phyloP scores from a whole-genome alignment of 2,888 invertebrate genomes.

The Leucophenga montana region DNA sequence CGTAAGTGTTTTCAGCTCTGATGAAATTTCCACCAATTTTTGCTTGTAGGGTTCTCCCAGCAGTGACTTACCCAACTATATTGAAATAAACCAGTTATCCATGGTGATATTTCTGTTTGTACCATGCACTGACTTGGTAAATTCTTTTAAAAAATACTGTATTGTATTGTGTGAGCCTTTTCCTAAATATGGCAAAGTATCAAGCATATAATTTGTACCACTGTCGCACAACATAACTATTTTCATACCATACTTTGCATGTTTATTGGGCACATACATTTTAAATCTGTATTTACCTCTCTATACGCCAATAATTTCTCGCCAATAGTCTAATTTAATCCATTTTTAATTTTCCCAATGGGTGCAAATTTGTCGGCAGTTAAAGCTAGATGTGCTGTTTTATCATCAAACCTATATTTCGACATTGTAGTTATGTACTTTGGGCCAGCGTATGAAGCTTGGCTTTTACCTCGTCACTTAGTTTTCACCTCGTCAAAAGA shows the following conservation, averaged over 20 bases:
- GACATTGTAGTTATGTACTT: constrained; percentile 37
- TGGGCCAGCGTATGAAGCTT: constrained; percentile 31
- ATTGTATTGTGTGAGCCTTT: constrained; percentile 32
- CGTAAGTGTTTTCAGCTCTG: no score
- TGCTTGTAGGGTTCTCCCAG: constrained; percentile 54
- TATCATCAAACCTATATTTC: constrained; percentile 37
- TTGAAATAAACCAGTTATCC: constrained; percentile 67
- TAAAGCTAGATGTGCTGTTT: constrained; percentile 26
- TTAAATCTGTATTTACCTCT: no score
- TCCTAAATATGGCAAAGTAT: constrained; percentile 43
- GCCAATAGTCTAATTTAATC: constrained; percentile 40
- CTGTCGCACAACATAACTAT: constrained; percentile 41
- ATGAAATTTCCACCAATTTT: constrained; percentile 50
- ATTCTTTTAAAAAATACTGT: constrained; percentile 40
- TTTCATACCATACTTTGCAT: no score
- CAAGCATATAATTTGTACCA: constrained; percentile 42
- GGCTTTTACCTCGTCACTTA: no score
- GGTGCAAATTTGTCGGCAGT: constrained; percentile 31
- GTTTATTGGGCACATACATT: constrained; percentile 37
- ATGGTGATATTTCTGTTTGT: no score
- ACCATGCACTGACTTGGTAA: constrained; percentile 43
- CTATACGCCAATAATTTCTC: constrained; percentile 44
- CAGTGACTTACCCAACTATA: constrained; percentile 55
- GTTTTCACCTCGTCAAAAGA: no score
- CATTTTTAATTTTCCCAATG: constrained; percentile 34